Percentiles rank a stretch among this genome's conserved stretches.
phyloP scores from a whole-genome alignment of 1,140 invertebrate species.

The Periplaneta americana region DNA sequence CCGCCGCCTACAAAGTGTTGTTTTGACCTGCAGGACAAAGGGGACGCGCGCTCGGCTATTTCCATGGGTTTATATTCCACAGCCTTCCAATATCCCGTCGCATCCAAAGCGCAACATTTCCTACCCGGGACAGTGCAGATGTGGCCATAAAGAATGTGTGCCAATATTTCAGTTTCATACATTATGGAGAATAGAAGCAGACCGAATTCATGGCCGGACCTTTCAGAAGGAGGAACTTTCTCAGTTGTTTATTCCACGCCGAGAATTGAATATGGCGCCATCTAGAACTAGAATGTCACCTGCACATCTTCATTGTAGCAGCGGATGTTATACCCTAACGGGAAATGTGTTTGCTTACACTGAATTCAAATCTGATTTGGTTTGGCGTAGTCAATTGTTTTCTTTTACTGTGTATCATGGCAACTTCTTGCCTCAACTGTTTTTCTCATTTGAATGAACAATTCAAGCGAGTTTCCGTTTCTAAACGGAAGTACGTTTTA shows the following conservation, averaged over 20 bases:
- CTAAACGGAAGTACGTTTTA: too few relatives aligned
- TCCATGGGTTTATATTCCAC: not conserved
- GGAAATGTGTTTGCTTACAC: too few relatives aligned
- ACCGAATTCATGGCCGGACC: not conserved
- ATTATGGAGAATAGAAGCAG: not conserved
- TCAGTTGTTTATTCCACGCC: not conserved
- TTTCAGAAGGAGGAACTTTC: not conserved
- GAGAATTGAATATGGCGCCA: not conserved
- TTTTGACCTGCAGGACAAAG: not conserved
- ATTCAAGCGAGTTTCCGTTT: too few relatives aligned
- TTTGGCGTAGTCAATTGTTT: too few relatives aligned
- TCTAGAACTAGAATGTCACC: too few relatives aligned
- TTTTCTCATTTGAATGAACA: too few relatives aligned
- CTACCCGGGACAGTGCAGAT: not conserved
- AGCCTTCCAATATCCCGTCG: not conserved
- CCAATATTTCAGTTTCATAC: not conserved
- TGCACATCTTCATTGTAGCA: too few relatives aligned
- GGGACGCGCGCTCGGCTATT: not conserved
- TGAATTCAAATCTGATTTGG: too few relatives aligned
- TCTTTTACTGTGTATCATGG: too few relatives aligned
- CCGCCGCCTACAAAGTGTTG: not conserved
- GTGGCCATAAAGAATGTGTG: not conserved
- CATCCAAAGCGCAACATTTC: not conserved
- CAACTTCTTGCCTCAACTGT: too few relatives aligned
- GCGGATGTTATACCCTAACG: too few relatives aligned